Evolutionary conservation across 1,140 invertebrate genomes (phyloP).

Genomic region (Drosophila varians): DNA sequence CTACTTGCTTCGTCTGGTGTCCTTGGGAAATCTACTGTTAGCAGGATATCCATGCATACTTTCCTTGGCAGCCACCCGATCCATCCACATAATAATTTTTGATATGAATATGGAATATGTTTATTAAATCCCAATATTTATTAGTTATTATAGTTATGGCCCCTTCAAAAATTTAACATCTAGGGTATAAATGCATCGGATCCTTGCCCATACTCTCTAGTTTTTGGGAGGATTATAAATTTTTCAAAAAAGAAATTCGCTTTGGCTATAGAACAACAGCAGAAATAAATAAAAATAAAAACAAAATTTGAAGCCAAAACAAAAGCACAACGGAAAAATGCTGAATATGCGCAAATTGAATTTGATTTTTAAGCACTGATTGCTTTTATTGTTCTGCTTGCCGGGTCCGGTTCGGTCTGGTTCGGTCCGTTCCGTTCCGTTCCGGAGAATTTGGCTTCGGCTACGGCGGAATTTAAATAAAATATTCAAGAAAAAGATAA

Average conservation of each 20-base stretch:
- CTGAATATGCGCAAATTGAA: slow-evolving; percentile 80
- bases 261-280: slow-evolving; percentile 28
- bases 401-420: slow-evolving; percentile 5
- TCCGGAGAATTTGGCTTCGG: neutral
- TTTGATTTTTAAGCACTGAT: slow-evolving; percentile 81
- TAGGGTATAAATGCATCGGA: neutral
- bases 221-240: slow-evolving; percentile 58
- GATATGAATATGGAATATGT: too few relatives aligned
- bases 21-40: slow-evolving; percentile 36
- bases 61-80: neutral
- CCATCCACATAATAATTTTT: neutral
- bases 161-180: too few relatives aligned
- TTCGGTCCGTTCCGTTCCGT: too few relatives aligned
- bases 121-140: too few relatives aligned
- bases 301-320: slow-evolving; percentile 11
- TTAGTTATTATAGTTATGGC: too few relatives aligned
- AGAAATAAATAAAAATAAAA: slow-evolving; percentile 36
- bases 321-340: slow-evolving; percentile 65
- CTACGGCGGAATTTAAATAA: slow-evolving; percentile 60
- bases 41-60: slow-evolving; percentile 10
- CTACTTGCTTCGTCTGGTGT: slow-evolving; percentile 10
- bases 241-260: slow-evolving; percentile 54
- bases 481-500: slow-evolving; percentile 63
- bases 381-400: slow-evolving; percentile 75
- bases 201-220: neutral